Conservation (phyloP, 1,140 invertebrate genomes). For the Drosophila fuyamai region DNA sequence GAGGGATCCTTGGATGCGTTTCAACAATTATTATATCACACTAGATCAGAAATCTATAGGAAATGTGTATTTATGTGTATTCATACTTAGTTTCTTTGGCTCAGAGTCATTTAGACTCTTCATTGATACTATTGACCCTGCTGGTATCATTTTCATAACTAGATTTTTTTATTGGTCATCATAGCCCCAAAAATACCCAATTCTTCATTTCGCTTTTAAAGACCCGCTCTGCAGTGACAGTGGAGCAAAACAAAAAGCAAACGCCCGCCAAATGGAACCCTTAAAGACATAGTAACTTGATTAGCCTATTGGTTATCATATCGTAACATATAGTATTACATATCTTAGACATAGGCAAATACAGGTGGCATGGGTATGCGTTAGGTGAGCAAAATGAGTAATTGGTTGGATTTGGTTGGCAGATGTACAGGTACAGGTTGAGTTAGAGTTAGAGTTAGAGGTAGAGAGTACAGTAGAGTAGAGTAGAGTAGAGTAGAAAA, state of each 20-base stretch:
- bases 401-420: neutral
- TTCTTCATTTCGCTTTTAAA: neutral
- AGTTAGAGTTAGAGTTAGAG: slow-evolving; percentile 32
- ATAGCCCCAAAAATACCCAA: too few species aligned
- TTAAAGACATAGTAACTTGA: slow-evolving; percentile 26
- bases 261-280: slow-evolving; percentile 4
- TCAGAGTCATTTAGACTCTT: too few species aligned
- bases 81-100: too few species aligned
- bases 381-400: slow-evolving; percentile 39
- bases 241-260: slow-evolving; percentile 39
- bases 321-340: slow-evolving; percentile 12
- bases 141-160: too few species aligned
- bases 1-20: neutral
- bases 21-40: too few species aligned
- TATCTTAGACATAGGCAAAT: slow-evolving; percentile 3
- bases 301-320: slow-evolving; percentile 32
- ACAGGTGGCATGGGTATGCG: slow-evolving; percentile 11
- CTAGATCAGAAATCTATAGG: too few species aligned
- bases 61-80: too few species aligned
- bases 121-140: too few species aligned
- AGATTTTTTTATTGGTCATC: too few species aligned
- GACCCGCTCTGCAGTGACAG: slow-evolving; percentile 1
- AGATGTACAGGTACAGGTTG: slow-evolving; percentile 31
- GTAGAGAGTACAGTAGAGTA: slow-evolving; percentile 52
- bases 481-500: slow-evolving; percentile 69